Base-by-base conservation (phyloP, 1,140 invertebrate species). In the Phymorhynchus buccinoides region DNA sequence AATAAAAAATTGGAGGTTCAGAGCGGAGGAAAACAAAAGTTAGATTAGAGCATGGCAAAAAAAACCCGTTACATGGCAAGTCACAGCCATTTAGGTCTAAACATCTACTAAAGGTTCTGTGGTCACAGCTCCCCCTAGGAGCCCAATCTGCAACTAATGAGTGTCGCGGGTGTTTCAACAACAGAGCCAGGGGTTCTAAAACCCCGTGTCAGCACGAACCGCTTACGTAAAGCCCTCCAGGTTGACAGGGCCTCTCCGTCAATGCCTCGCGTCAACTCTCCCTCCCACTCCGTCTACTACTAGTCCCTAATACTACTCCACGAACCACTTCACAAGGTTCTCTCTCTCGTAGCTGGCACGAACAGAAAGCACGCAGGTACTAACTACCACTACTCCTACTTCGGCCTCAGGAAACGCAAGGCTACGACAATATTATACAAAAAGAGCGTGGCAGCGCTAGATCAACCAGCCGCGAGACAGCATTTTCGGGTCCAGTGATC, bases 141-240 rank as follows among this genome's bases (percentile, higher is more conserved):
- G 18, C 41, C 32, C 48, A 79, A 79, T 79, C 77, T 79, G n/a
- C 77, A 16, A 27, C 77, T 79, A 79, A 79, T 79, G 77, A 79
- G 77, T 79, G 77, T 32, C 77, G 35, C 22, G 77, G n/a, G n/a
- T n/a, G 37, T 79, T 79, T 79, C 30, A 30, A 1, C 22, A 30
- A 44, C 2, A n/a, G 0, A 30, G 56, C 18, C 7, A 48, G 44
- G 18, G 44, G 44, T 6, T 48, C 6, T 48, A 18, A 27, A 1
- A 16, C 77, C 41, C n/a, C 42, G 44, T 79, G 77, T 79, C 77
- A 79, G 41, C 44, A 48, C 32, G 42, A n/a, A 32, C 9, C n/a
- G 16, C 77, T 79, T 79, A 79, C 77, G 42, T 79, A 79, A 79
- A 79, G 3, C 41, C 77, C 73, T 37, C 75, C 12, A 22, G 1